Evolutionary conservation across 2,113 vertebrate species (phyloP).

Genomic region (Dasyornis broadbenti): DNA sequence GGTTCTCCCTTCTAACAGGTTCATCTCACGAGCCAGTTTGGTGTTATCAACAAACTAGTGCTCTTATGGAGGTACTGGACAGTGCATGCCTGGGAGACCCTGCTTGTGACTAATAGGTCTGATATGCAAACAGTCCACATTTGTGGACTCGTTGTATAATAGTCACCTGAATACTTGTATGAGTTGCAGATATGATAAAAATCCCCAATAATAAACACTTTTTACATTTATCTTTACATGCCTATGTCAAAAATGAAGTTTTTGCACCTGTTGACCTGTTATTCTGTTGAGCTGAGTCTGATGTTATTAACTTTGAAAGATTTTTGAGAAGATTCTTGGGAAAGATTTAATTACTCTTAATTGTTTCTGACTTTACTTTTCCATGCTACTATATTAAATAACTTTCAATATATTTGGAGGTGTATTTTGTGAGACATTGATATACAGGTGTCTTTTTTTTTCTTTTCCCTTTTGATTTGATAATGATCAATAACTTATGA

Average conservation of each 20-base stretch:
- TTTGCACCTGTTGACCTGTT: neutral
- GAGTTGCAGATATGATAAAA: neutral
- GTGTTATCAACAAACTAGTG: neutral
- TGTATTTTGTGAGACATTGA: neutral
- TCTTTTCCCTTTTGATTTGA: neutral
- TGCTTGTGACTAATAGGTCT: neutral
- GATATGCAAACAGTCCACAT: neutral
- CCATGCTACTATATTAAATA: neutral
- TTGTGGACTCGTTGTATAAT: rapidly evolving
- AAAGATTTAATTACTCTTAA: neutral
- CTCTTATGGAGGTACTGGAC: neutral
- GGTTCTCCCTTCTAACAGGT: neutral
- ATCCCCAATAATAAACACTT: neutral
- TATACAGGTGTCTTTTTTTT: neutral
- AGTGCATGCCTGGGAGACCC: neutral
- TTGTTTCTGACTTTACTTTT: neutral
- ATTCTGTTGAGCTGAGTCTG: neutral
- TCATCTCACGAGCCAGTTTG: neutral
- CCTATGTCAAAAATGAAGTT: rapidly evolving
- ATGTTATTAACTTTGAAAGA: neutral
- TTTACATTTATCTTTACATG: neutral
- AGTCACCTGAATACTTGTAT: neutral
- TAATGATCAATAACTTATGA: neutral
- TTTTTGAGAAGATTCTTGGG: neutral
- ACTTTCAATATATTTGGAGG: neutral